Percentiles rank a stretch among this genome's conserved stretches.
phyloP scores from a whole-genome alignment of 2,113 vertebrate species.

The Rhinichthys klamathensis region DNA sequence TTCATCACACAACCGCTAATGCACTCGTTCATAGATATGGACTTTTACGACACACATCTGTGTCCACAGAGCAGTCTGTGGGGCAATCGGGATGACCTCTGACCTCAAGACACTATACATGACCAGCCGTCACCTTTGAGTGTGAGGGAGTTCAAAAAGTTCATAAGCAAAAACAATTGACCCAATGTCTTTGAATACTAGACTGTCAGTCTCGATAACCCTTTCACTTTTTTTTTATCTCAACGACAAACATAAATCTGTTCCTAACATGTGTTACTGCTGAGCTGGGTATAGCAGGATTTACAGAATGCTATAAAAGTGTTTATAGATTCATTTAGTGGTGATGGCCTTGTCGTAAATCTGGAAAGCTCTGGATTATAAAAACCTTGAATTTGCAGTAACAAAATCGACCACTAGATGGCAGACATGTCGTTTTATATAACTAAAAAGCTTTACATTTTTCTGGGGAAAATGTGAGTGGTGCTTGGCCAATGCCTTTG shows the following conservation, averaged over 20 bases:
- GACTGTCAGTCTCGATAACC: not conserved
- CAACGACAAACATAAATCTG: not conserved
- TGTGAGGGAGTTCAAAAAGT: not conserved
- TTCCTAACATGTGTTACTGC: not conserved
- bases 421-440: slow-evolving; percentile 20
- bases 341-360: not conserved
- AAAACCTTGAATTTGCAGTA: not conserved
- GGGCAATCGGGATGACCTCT: slow-evolving; percentile 38
- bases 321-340: not conserved
- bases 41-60: slow-evolving; percentile 49
- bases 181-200: not conserved
- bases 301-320: not conserved
- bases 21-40: slow-evolving; percentile 28
- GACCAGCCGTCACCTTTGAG: slow-evolving; percentile 5
- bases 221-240: not conserved
- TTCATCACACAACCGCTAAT: slow-evolving; percentile 41
- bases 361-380: not conserved
- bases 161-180: not conserved
- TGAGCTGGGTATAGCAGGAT: not conserved
- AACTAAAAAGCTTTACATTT: not conserved
- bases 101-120: slow-evolving; percentile 30
- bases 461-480: not conserved
- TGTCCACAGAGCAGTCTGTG: slow-evolving; percentile 37
- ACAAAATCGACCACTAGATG: slow-evolving; percentile 39
- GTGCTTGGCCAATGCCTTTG: not conserved